Evolutionary conservation across 2,797 vertebrate species (phyloP).

Genomic region (Gymnocypris eckloni): DNA sequence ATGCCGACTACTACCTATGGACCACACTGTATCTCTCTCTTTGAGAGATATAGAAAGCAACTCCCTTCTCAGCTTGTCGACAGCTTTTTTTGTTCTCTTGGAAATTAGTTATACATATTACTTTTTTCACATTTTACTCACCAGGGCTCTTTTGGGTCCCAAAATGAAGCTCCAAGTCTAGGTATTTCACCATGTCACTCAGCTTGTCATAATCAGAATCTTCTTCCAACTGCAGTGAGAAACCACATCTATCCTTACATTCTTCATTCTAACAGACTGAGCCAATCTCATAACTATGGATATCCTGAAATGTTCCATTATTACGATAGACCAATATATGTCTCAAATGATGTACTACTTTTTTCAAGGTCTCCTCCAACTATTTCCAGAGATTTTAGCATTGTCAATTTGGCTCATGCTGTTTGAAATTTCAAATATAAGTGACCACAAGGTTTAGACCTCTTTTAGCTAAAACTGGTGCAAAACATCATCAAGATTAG

Average conservation of each 20-base stretch:
- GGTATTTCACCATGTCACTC: conserved; percentile 98
- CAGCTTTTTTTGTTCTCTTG: background rate
- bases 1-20: background rate
- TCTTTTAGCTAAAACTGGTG: background rate
- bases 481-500: background rate
- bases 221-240: conserved; percentile 84
- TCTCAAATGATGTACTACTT: conserved; percentile 2
- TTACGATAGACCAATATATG: background rate
- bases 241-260: conserved; percentile 33
- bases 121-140: conserved; percentile 76
- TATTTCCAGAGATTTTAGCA: background rate
- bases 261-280: background rate
- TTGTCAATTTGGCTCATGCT: background rate
- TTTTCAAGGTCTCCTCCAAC: background rate
- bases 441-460: background rate
- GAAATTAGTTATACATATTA: background rate
- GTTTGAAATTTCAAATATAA: background rate
- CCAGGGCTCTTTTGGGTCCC: conserved; percentile 90
- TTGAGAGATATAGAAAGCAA: background rate
- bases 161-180: conserved; percentile 97
- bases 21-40: background rate
- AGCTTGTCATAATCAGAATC: conserved; percentile 97
- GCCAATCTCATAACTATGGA: background rate
- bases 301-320: background rate
- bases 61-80: background rate